Evolutionary conservation across 2,797 vertebrate species (phyloP).

Genomic region (Acropternis orthonyx): DNA sequence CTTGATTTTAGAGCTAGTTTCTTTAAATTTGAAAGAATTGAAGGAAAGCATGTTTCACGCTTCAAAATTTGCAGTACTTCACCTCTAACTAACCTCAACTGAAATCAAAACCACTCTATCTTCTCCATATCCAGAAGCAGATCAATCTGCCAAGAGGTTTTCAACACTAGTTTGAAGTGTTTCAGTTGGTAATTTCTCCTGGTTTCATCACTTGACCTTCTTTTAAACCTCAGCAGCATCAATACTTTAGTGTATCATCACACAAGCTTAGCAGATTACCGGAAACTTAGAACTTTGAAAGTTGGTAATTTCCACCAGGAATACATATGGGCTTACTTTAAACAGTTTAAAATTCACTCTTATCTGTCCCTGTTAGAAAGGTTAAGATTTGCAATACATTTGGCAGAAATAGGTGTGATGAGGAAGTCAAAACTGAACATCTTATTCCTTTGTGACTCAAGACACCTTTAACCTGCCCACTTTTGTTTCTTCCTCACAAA

Average conservation of each 20-base stretch:
- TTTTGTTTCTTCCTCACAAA: not conserved
- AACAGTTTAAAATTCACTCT: not conserved
- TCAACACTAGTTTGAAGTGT: not conserved
- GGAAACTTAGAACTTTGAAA: not conserved
- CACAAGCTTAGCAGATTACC: not conserved
- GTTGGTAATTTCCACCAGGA: not conserved
- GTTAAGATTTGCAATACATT: not conserved
- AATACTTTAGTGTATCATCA: not conserved
- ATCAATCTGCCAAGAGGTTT: not conserved
- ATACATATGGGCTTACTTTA: not conserved
- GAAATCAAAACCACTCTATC: not conserved
- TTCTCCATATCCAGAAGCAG: not conserved
- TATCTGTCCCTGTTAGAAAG: not conserved
- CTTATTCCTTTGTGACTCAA: not conserved
- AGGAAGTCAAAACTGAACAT: not conserved
- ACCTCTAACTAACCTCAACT: not conserved
- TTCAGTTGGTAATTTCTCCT: not conserved
- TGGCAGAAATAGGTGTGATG: not conserved
- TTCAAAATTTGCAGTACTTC: not conserved
- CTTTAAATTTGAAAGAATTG: not conserved
- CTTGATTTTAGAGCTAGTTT: not conserved
- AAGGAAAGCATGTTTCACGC: not conserved
- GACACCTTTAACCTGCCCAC: not conserved
- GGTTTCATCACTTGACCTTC: not conserved
- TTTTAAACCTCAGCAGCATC: not conserved